Evolutionary conservation across 2,888 invertebrate species (phyloP).

Genomic region (Ceriagrion tenellum): DNA sequence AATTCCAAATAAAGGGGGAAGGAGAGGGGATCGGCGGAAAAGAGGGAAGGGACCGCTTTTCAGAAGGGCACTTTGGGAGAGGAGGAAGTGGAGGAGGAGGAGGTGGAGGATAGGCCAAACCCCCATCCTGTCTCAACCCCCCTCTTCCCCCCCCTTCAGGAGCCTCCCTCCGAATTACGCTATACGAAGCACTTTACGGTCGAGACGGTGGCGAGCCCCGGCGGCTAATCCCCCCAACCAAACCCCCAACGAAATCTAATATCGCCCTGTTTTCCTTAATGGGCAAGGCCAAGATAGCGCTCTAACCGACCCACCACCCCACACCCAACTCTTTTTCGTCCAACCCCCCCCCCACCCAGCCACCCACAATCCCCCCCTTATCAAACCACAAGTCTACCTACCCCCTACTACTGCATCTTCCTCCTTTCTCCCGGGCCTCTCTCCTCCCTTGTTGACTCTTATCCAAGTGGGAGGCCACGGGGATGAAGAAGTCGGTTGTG

Average conservation of each 20-base stretch:
- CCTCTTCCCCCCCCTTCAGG: background rate
- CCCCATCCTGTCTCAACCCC: background rate
- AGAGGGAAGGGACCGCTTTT: background rate
- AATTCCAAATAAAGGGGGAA: background rate
- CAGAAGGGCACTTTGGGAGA: background rate
- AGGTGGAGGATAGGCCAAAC: background rate
- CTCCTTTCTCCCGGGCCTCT: background rate
- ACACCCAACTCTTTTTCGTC: background rate
- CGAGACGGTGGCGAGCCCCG: conserved; percentile 61
- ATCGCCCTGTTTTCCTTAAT: conserved; percentile 61
- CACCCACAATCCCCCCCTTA: background rate
- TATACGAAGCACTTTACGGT: conserved; percentile 52
- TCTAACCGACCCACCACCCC: background rate
- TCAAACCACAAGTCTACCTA: background rate
- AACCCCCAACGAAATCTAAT: conserved; percentile 55
- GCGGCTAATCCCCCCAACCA: conserved; percentile 58
- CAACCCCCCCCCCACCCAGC: background rate
- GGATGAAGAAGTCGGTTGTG: background rate
- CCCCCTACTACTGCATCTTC: no score
- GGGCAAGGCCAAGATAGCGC: conserved; percentile 29
- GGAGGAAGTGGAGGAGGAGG: background rate
- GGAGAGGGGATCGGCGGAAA: background rate
- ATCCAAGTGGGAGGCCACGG: conserved; percentile 29
- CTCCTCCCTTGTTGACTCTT: conserved; percentile 27
- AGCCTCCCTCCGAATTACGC: conserved; percentile 47